phyloP scores from a whole-genome alignment of 2,797 vertebrate genomes.

The Kryptopterus vitreolus region DNA sequence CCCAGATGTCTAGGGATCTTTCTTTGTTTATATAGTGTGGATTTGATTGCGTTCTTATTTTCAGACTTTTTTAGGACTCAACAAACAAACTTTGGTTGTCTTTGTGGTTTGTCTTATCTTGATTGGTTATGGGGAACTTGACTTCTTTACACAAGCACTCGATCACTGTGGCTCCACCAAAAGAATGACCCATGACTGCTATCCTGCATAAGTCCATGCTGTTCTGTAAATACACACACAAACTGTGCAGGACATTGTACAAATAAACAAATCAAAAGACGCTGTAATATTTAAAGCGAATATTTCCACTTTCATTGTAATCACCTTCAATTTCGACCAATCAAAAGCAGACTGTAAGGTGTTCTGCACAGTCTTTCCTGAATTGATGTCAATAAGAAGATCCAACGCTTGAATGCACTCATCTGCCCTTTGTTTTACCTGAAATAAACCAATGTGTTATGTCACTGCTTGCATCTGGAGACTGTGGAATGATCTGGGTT shows the following conservation, averaged over 20 bases:
- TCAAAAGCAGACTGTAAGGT: constrained; percentile 80
- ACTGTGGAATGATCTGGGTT: neutral
- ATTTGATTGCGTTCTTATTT: too few relatives aligned
- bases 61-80: too few relatives aligned
- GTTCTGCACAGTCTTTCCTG: constrained; percentile 78
- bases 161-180: constrained; percentile 89
- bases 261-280: neutral
- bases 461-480: neutral
- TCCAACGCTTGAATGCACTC: constrained; percentile 87
- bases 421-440: constrained; percentile 86
- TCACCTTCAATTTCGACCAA: constrained; percentile 81
- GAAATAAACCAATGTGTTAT: neutral
- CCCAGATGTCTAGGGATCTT: too few relatives aligned
- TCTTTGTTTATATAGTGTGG: too few relatives aligned
- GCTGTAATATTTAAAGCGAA: neutral
- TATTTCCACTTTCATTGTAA: neutral
- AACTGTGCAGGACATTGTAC: neutral
- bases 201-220: constrained; percentile 83
- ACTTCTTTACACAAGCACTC: constrained; percentile 86
- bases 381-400: constrained; percentile 80
- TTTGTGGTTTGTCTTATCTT: too few relatives aligned
- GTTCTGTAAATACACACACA: constrained; percentile 68
- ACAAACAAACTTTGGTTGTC: too few relatives aligned
- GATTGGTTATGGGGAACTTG: constrained; percentile 88
- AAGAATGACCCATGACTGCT: constrained; percentile 90